A percentile compares a stretch with the other conserved stretches of the same genome.
Conservation (phyloP, 2,888 invertebrate species). For the Pterostichus madidus region DNA sequence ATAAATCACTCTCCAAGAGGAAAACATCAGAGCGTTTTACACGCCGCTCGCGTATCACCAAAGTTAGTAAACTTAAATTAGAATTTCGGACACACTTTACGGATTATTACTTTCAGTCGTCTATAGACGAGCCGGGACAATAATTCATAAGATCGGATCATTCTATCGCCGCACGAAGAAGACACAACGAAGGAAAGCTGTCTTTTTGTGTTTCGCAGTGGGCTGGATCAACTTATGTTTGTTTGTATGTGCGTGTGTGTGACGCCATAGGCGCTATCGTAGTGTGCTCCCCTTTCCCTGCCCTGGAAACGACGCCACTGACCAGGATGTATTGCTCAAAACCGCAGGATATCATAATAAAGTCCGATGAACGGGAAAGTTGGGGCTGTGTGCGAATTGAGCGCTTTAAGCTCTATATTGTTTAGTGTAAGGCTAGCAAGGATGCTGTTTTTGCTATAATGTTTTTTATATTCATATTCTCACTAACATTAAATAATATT, state of each 20-base stretch:
- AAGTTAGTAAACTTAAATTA: slow-evolving; percentile 59
- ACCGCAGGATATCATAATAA: slow-evolving; percentile 61
- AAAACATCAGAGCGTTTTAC: slow-evolving; percentile 22
- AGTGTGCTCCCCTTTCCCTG: slow-evolving; percentile 9
- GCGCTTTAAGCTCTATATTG: slow-evolving; percentile 23
- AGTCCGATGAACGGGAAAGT: slow-evolving; percentile 17
- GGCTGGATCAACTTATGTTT: slow-evolving; percentile 28
- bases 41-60: slow-evolving; percentile 35
- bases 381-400: slow-evolving; percentile 14
- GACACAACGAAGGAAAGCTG: slow-evolving; percentile 45
- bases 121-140: slow-evolving; percentile 45
- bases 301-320: slow-evolving; percentile 32
- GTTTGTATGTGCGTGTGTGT: neutral
- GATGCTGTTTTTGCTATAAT: no score
- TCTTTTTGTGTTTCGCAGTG: slow-evolving; percentile 49
- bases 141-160: slow-evolving; percentile 61
- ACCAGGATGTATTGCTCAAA: slow-evolving; percentile 59
- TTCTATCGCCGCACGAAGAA: slow-evolving; percentile 35
- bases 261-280: slow-evolving; percentile 1
- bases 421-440: neutral
- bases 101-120: slow-evolving; percentile 58
- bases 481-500: no score
- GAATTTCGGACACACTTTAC: slow-evolving; percentile 61
- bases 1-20: slow-evolving; percentile 13
- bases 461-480: no score